Evolutionary conservation across 2,888 invertebrate genomes (phyloP).

Genomic region (Hydraecia micacea): DNA sequence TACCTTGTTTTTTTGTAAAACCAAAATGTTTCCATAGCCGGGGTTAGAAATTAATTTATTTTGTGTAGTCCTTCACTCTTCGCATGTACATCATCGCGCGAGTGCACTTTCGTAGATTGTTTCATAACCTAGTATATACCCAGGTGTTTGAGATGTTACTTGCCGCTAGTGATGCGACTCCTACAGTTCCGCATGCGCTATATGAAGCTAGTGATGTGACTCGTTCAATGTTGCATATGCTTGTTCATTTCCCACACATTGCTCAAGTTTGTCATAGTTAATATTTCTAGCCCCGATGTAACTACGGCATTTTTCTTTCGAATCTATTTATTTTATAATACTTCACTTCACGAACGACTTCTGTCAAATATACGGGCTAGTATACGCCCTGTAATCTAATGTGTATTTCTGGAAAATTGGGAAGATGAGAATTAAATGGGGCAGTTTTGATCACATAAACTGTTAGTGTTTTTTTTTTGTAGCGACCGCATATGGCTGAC

Average conservation of each 20-base stretch:
- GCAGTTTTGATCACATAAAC: conserved; percentile 70
- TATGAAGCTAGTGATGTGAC: conserved; percentile 17
- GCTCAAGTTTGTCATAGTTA: conserved; percentile 63
- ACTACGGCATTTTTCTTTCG: conserved; percentile 52
- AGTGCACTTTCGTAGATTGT: conserved; percentile 2
- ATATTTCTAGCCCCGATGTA: conserved; percentile 60
- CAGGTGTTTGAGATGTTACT: conserved; percentile 10
- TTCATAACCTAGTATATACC: conserved; percentile 15
- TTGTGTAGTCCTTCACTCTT: conserved; percentile 27
- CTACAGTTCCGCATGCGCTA: neutral
- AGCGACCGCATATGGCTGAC: conserved; percentile 9
- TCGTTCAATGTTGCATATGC: conserved; percentile 24
- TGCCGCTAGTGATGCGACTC: conserved; percentile 6
- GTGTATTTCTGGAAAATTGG: conserved; percentile 64
- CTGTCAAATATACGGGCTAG: conserved; percentile 47
- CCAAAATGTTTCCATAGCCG: conserved; percentile 62
- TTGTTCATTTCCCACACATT: conserved; percentile 49
- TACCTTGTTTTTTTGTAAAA: conserved; percentile 61
- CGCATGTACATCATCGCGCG: conserved; percentile 20
- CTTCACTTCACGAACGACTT: conserved; percentile 46
- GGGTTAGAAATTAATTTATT: conserved; percentile 61
- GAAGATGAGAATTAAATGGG: conserved; percentile 71
- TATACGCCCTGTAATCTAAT: conserved; percentile 50
- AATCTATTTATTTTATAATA: conserved; percentile 46
- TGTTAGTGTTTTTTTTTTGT: conserved; percentile 65